Evolutionary conservation across 2,797 vertebrate species (phyloP), one percentile per base, ranked within the genome.

Genomic region (Apodemus agrarius): DNA sequence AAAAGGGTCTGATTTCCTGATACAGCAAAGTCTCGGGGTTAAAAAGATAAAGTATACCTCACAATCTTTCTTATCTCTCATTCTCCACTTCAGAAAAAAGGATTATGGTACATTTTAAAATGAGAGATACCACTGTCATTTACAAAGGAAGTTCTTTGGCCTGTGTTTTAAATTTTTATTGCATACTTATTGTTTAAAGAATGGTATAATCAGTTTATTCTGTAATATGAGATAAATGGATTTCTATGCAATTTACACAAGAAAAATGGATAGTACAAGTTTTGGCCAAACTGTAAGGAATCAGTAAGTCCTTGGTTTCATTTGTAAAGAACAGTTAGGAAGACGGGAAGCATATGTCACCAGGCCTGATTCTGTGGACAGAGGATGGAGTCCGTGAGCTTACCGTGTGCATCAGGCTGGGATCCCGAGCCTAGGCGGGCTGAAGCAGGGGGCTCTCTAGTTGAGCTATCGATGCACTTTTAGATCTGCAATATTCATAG

Each of bases 161-260:
- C 40, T 37, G 0, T 95, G 61, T 95, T 72, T 52, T 10, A 40
- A 74, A 24, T 92, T 89, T 29, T 96, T n/a, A 49, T 95, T 46
- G 88, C 31, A 52, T 85, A 3, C 14, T 82, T 89, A 76, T 74
- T 90, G n/a, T 79, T 82, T 92, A 93, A 74, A 52, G 8, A 75
- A 95, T 91, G 40, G 0, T 22, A 69, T 67, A 88, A 1, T 91
- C 31, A 0, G 89, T 93, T 69, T 92, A 74, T 93, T 67, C 57
- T 26, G 65, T 37, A 59, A n/a, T 92, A 82, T 85, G 74, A 94
- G 65, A 93, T 93, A 78, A 90, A 76, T 90, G 54, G 17, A 63
- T 92, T 95, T 95, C 92, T 96, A 63, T 96, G 40, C 31, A 95
- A 86, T 67, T 31, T 83, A n/a, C 59, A 92, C 59, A 92, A 85